Evolutionary conservation across 2,797 vertebrate species (phyloP).

Genomic region (Pipistrellus nathusii): DNA sequence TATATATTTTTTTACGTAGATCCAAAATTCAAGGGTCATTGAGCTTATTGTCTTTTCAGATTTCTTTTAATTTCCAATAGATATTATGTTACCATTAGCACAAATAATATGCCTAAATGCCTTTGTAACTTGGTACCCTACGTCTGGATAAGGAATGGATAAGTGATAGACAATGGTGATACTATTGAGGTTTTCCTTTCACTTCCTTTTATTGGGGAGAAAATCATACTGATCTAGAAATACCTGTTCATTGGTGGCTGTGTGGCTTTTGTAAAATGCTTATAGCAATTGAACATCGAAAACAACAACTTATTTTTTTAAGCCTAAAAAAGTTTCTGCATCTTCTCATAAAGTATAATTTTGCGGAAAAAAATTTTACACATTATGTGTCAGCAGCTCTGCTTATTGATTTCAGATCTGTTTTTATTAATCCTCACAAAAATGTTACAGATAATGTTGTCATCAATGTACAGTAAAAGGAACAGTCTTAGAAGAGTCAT

Average conservation of each 20-base stretch:
- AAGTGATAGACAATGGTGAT: not conserved
- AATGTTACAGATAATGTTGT: conserved; percentile 26
- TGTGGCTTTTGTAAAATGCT: conserved; percentile 28
- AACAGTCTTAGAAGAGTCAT: conserved; percentile 27
- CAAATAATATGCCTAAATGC: not conserved
- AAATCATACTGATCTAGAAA: conserved; percentile 13
- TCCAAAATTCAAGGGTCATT: conserved; percentile 13
- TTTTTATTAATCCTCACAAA: conserved; percentile 11
- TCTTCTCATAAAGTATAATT: conserved; percentile 32
- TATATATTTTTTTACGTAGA: not conserved
- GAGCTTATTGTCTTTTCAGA: conserved; percentile 3
- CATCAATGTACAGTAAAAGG: conserved; percentile 8
- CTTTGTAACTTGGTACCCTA: not conserved
- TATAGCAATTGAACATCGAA: conserved; percentile 6
- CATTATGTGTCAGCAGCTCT: not conserved
- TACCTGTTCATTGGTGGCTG: not conserved
- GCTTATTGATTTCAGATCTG: conserved; percentile 1
- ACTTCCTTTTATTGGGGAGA: not conserved
- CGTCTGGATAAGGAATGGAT: not conserved
- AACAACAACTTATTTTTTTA: not conserved
- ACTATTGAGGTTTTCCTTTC: not conserved
- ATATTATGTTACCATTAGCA: conserved; percentile 38
- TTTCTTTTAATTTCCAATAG: conserved; percentile 33
- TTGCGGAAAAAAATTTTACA: not conserved
- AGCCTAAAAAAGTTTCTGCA: not conserved